Percentiles rank a stretch among this genome's conserved stretches.
Evolutionary conservation across 2,113 vertebrate species (phyloP).

Genomic region (Silurus glanis): DNA sequence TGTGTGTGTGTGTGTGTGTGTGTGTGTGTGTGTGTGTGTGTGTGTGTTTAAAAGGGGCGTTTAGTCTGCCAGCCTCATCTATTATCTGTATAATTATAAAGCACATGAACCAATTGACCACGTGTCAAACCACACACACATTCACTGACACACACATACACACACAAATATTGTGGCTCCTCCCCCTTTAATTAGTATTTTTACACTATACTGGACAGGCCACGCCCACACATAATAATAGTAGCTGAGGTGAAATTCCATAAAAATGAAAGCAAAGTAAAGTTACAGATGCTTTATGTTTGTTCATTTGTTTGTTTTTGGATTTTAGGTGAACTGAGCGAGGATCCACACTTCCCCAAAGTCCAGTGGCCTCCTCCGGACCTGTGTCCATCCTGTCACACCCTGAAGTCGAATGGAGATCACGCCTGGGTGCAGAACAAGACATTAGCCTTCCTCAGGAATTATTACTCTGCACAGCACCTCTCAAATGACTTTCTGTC

Average conservation of each 20-base stretch:
- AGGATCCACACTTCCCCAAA: constrained; percentile 92
- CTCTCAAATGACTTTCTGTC: constrained; percentile 69
- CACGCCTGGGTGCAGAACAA: constrained; percentile 74
- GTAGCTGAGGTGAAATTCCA: neutral
- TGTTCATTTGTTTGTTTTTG: neutral
- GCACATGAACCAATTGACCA: no score
- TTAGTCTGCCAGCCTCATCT: no score
- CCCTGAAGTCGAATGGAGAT: constrained; percentile 58
- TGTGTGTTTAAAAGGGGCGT: no score
- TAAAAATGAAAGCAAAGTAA: neutral
- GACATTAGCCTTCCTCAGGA: constrained; percentile 78
- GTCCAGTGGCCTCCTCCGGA: constrained; percentile 85
- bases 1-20: no score
- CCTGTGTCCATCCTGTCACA: constrained; percentile 80
- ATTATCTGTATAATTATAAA: no score
- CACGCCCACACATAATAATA: neutral
- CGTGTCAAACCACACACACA: no score
- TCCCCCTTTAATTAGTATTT: neutral
- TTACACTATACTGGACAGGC: neutral
- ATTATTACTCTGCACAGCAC: constrained; percentile 73
- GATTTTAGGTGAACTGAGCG: constrained; percentile 76
- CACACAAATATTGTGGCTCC: neutral
- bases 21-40: no score
- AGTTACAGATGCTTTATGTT: neutral
- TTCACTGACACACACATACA: no score